Percentiles rank a stretch among this genome's conserved stretches.
Evolutionary conservation across 2,113 vertebrate species (phyloP).

Genomic region (Bubalus kerabau): DNA sequence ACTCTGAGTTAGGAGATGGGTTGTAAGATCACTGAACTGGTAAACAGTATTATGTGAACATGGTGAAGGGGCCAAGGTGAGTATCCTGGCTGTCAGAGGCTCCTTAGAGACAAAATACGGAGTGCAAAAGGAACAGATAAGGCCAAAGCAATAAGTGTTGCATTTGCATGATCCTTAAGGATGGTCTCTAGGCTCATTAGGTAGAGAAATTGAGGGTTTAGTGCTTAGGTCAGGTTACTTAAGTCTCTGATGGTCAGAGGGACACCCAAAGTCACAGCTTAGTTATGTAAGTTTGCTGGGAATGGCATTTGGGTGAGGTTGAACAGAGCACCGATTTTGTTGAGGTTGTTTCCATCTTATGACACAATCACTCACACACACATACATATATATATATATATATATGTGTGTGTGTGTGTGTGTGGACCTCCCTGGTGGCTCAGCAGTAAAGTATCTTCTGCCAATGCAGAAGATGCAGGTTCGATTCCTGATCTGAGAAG

Average conservation of each 20-base stretch:
- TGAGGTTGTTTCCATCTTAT: not conserved
- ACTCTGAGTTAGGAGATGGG: not conserved
- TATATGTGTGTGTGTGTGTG: too few species aligned
- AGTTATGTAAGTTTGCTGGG: not conserved
- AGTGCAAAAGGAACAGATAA: not conserved
- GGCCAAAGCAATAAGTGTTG: not conserved
- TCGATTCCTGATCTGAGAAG: not conserved
- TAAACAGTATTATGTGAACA: not conserved
- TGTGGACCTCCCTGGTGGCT: not conserved
- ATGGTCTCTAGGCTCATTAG: not conserved
- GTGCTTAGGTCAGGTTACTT: not conserved
- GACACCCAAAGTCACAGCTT: not conserved
- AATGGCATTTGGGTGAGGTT: not conserved
- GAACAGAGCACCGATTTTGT: not conserved
- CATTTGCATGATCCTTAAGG: not conserved
- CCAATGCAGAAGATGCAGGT: not conserved
- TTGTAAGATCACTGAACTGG: not conserved
- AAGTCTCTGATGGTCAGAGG: not conserved
- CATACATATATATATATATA: not conserved
- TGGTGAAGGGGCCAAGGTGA: not conserved
- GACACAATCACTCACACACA: not conserved
- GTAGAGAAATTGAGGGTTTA: not conserved
- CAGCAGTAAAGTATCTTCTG: not conserved
- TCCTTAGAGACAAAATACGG: not conserved
- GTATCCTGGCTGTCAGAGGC: not conserved